Evolutionary conservation across 2,113 vertebrate genomes (phyloP).

Genomic region (Ariopsis seemanni): DNA sequence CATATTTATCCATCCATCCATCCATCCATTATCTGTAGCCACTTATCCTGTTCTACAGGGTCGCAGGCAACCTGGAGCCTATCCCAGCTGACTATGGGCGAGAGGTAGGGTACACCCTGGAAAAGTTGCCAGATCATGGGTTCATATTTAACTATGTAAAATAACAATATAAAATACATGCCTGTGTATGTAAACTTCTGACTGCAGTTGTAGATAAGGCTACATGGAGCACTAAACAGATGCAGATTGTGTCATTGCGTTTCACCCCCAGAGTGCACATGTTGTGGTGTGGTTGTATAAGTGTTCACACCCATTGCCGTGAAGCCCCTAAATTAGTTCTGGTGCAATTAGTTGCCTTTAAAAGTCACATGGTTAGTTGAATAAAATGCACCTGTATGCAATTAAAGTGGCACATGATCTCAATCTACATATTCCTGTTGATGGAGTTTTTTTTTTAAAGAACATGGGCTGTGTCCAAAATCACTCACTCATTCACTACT

Average conservation of each 20-base stretch:
- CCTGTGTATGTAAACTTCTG: no score
- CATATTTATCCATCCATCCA: no score
- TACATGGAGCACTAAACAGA: neutral
- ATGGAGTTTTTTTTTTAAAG: neutral
- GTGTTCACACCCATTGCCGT: neutral
- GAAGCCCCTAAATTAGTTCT: neutral
- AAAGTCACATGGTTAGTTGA: neutral
- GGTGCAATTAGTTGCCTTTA: neutral
- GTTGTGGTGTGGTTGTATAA: neutral
- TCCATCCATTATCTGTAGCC: no score
- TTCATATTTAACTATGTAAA: neutral
- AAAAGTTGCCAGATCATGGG: no score
- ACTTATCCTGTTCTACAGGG: no score
- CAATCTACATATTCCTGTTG: neutral
- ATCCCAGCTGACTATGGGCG: no score
- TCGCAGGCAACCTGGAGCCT: no score
- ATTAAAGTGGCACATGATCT: neutral
- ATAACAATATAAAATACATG: no score
- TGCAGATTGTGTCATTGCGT: neutral
- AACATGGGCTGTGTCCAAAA: no score
- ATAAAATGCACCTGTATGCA: neutral
- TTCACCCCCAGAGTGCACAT: neutral
- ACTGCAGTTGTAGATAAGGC: no score
- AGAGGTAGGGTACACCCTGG: no score
- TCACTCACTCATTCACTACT: no score